Base-by-base conservation (phyloP, 30 jellyfish, hydroid and myxozoan species). In the Chrysaora quinquecirrha region DNA sequence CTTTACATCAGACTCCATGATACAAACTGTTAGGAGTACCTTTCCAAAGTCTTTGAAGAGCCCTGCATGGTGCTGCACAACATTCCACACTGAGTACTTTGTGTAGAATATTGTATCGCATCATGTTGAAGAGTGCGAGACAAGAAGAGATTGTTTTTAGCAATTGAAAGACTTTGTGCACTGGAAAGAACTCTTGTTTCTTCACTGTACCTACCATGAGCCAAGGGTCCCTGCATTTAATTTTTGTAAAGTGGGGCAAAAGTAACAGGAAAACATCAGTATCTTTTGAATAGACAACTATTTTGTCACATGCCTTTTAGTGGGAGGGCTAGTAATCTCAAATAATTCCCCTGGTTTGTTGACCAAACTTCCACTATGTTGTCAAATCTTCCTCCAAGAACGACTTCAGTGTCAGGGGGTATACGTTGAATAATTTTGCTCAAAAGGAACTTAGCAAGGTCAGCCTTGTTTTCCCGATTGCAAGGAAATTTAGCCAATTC, bases 231-330 rank as follows among this genome's bases (percentile, higher is more conserved):
- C 24, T 61, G 73, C 73, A 61, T 28, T 61, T 61, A 12, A 61
- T 9, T 19, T 61, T 61, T 61, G 73, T 10, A 12, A 12, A 61
- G 24, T 61, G 73, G 73, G n/a, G 58, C 58, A 43, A 43, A 16
- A 43, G 58, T 43, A 43, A 66, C 62, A 66, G 78, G 78, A 66
- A 66, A 66, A 66, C 62, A 66, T 66, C 58, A 33, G 78, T 66
- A 66, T 66, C 78, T 66, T 58, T 27, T 34, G 78, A 54, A 66
- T 66, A 58, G 71, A 58, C 71, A 58, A 58, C 71, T 58, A 58
- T 58, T 58, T 58, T 58, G 24, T 58, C 71, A 20, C 71, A 58
- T 58, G 71, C 20, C 22, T 58, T 32, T 54, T 66, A 58, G 78
- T 30, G 58, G 16, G 58, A 16, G 16, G 12, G 9, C 16, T 12